phyloP scores from a whole-genome alignment of 2,113 vertebrate genomes.

The Tupaia tana region DNA sequence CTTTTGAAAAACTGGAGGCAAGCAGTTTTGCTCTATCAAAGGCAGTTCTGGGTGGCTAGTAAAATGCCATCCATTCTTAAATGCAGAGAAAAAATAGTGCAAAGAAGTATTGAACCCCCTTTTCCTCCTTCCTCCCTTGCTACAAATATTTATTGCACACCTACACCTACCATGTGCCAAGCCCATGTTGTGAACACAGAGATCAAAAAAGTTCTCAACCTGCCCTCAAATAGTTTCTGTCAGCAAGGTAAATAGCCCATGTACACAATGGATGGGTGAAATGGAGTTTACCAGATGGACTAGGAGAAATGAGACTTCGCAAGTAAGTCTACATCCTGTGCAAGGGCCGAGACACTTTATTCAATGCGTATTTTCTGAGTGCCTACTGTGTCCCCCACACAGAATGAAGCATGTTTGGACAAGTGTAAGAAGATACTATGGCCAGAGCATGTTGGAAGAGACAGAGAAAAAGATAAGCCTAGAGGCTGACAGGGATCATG shows the following conservation, averaged over 20 bases:
- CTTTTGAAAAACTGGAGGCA: slow-evolving; percentile 61
- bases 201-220: not conserved
- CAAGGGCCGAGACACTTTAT: not conserved
- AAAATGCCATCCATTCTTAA: not conserved
- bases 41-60: slow-evolving; percentile 24
- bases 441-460: not conserved
- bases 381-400: not conserved
- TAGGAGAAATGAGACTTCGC: not conserved
- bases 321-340: not conserved
- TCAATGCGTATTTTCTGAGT: not conserved
- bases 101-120: not conserved
- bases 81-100: too few species aligned
- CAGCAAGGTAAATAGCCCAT: not conserved
- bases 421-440: not conserved
- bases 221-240: not conserved
- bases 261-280: not conserved
- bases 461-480: slow-evolving; percentile 25
- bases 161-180: not conserved
- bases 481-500: not conserved
- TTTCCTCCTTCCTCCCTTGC: not conserved
- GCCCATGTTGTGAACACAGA: not conserved
- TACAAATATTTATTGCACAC: not conserved
- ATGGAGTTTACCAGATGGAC: not conserved
- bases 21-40: slow-evolving; percentile 60
- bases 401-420: not conserved